Base-by-base conservation (phyloP, 1,140 invertebrate species). In the Xylocopa sonorina region DNA sequence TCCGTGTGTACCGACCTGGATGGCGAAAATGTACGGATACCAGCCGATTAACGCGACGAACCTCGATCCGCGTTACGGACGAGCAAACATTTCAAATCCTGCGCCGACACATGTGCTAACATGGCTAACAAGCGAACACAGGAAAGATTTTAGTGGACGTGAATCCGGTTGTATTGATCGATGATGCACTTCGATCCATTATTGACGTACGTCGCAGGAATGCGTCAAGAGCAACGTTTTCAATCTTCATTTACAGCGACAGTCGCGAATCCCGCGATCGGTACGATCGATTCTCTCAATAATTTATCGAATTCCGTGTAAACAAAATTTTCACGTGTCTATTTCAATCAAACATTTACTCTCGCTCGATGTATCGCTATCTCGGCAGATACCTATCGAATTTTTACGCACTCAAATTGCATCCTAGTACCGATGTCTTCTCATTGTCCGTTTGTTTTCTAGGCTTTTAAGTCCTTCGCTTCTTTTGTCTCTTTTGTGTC, bases 71-170 rank as follows among this genome's bases (percentile, higher is more conserved):
- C 80, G 82, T 55, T 63, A 75, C 64, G 60, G 67, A 80, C 75
- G 77, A 46, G 84, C 80, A 88, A 91, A 91, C 80, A 89, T 90
- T 90, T 86, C 83, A 87, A 88, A 87, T 86, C 58, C 62, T 34
- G 51, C n/a, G n/a, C 27, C 76, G 83, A 67, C 79, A 74, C 81
- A 81, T 88, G 88, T 90, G 90, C 89, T 91, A 91, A 91, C 89
- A 89, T 88, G 88, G 91, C 90, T 88, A 90, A 90, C 87, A 88
- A 91, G 82, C 80, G 85, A 90, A 91, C 90, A 91, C 72, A 88
- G 81, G 85, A 91, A 91, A 87, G 84, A 91, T 91, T 90, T 91
- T 91, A 91, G 84, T 88, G 83, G 63, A 55, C 64, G 46, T 58
- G 24, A 58, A 60, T 55, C 58, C 76, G 66, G 74, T 68, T 78